Conservation (phyloP, 2,797 vertebrate genomes). For the Fringilla coelebs region DNA sequence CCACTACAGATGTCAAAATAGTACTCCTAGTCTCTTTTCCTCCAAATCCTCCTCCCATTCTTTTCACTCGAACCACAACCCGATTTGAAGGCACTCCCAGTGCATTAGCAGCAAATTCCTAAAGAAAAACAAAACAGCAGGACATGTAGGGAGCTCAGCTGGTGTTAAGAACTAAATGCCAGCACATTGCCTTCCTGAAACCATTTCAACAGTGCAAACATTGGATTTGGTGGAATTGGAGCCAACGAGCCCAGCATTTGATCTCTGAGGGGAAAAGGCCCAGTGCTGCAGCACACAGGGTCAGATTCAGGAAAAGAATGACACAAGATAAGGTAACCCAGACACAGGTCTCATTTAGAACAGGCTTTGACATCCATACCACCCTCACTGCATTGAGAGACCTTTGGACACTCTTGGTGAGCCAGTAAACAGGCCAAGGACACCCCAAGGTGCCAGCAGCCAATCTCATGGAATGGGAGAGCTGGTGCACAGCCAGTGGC, state of each 20-base stretch:
- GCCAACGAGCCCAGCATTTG: not conserved
- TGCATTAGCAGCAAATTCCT: slow-evolving; percentile 79
- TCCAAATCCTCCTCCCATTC: slow-evolving; percentile 95
- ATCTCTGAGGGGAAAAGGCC: not conserved
- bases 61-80: slow-evolving; percentile 88
- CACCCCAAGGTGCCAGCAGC: not conserved
- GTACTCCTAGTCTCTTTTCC: slow-evolving; percentile 89
- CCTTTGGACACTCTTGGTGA: not conserved
- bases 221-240: not conserved
- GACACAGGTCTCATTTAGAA: not conserved
- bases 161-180: not conserved
- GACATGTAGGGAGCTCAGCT: not conserved
- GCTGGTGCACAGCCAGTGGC: not conserved
- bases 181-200: not conserved
- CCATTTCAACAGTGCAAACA: not conserved
- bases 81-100: slow-evolving; percentile 86
- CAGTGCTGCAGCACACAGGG: not conserved
- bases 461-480: not conserved
- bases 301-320: not conserved
- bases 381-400: not conserved
- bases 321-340: not conserved
- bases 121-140: not conserved
- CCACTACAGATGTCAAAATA: slow-evolving; percentile 83
- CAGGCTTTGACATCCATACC: not conserved
- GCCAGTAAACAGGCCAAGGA: not conserved